Evolutionary conservation across 2,888 invertebrate species (phyloP), one percentile per base, ranked within the genome.

Genomic region (Drosophila tripunctata): DNA sequence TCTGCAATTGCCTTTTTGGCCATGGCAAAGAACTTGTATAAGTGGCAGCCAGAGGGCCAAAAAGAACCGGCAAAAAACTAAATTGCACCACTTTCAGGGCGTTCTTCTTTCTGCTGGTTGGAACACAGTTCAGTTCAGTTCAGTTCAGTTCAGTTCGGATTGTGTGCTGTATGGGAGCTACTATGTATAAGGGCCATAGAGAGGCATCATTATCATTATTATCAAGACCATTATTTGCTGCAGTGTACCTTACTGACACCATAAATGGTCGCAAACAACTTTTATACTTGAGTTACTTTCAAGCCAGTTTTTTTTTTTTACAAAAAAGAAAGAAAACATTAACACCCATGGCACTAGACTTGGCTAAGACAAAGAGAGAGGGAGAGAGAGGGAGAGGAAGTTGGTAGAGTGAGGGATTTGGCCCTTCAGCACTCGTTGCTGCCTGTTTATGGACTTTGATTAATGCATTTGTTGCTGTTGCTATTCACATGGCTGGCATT

Each of bases 211-310:
- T 86, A 77, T 72, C 72, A 73, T 73, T 72, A 73, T 71, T 72
- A 73, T 71, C 73, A 79, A 56, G 78, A 72, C 58, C 84, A 86
- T 86, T 80, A 87, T 75, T 56, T 58, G 86, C 83, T 81, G 86
- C 82, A 84, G 69, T 80, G 78, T 84, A 87, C 85, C 87, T 80
- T 80, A 80, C 88, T 85, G 88, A 87, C 81, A 81, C 81, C 83
- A 78, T 81, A 81, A 87, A 87, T 68, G 80, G 86, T 65, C 50
- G 44, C 52, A 52, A 52, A 40, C 43, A 55, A 51, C 43, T 47
- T 50, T 51, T 52, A 45, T 50, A 45, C 22, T 2, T 21, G 55
- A 75, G 75, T 48, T 72, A 62, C 54, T 57, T 61, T 56, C 48
- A 48, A 55, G 51, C 52, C 33, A 50, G 48, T 51, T 75, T 68